Conservation (phyloP, 1,140 invertebrate genomes). For the honey bee (Apis mellifera) region DNA sequence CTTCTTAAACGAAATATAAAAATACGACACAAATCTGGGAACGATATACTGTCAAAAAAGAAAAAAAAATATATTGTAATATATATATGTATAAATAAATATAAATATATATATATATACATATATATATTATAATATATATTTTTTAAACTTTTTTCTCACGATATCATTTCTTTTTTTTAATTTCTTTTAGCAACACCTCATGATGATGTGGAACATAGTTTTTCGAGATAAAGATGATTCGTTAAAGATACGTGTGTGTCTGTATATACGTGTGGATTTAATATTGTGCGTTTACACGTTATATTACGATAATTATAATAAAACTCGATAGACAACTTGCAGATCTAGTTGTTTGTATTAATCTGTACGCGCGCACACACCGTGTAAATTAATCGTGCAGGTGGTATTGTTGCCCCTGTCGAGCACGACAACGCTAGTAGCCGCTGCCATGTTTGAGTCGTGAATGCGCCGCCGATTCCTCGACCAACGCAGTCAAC, state of each 20-base stretch:
- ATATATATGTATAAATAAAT: too few relatives aligned
- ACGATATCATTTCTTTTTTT: not conserved
- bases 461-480: conserved; percentile 76
- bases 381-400: conserved; percentile 96
- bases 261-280: not conserved
- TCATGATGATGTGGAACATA: conserved; percentile 1
- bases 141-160: not conserved
- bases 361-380: conserved; percentile 67
- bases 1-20: not conserved
- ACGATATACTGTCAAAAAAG: not conserved
- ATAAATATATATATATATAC: too few relatives aligned
- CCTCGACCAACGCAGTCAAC: conserved; percentile 65
- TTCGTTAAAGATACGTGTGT: not conserved
- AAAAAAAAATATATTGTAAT: too few relatives aligned
- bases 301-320: not conserved
- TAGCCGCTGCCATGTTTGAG: conserved; percentile 90
- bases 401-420: conserved; percentile 97
- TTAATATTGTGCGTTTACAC: not conserved
- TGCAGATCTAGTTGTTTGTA: conserved; percentile 26
- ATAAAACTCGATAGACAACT: not conserved
- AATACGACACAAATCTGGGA: conserved; percentile 35
- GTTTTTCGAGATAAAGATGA: not conserved
- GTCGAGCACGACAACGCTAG: conserved; percentile 95
- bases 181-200: not conserved
- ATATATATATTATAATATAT: not conserved